Conservation (phyloP, 2,888 invertebrate genomes). For the Syrista parreyssii region DNA sequence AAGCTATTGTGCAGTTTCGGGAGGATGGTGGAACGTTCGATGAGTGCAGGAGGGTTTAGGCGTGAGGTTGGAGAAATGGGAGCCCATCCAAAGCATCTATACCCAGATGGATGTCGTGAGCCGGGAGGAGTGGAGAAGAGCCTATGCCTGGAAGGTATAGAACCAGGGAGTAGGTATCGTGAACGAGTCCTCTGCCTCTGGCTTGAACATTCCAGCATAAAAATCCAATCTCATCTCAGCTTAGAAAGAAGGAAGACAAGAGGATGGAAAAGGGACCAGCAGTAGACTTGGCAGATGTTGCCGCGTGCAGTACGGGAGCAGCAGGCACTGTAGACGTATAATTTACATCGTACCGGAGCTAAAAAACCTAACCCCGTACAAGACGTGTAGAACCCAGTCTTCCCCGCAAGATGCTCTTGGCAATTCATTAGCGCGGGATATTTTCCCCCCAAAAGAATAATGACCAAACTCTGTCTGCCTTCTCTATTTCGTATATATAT, state of each 20-base stretch:
- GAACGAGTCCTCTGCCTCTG: constrained; percentile 32
- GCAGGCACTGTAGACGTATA: not conserved
- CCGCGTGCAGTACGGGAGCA: constrained; percentile 14
- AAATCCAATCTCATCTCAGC: constrained; percentile 49
- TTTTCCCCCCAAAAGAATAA: constrained; percentile 40
- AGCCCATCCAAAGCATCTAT: constrained; percentile 7
- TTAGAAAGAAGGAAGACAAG: constrained; percentile 24
- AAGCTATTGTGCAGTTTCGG: constrained; percentile 37
- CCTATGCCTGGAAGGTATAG: constrained; percentile 6
- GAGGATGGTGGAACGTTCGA: constrained; percentile 27
- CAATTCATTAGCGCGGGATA: constrained; percentile 34
- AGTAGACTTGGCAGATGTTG: constrained; percentile 33
- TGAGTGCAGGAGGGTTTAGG: constrained; percentile 17
- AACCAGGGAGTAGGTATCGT: constrained; percentile 14
- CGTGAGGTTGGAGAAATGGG: constrained; percentile 10
- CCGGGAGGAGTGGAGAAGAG: not conserved
- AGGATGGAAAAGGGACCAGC: constrained; percentile 18
- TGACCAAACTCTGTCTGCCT: constrained; percentile 46
- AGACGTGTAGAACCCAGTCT: not conserved
- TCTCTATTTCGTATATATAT: not conserved
- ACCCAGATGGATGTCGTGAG: not conserved
- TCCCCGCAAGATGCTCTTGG: constrained; percentile 8
- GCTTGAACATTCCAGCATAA: constrained; percentile 40
- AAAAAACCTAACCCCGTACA: not conserved
- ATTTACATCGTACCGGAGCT: not conserved